Percentiles rank a stretch among this genome's conserved stretches.
Evolutionary conservation across 2,888 invertebrate species (phyloP).

Genomic region (Lasius fuliginosus): DNA sequence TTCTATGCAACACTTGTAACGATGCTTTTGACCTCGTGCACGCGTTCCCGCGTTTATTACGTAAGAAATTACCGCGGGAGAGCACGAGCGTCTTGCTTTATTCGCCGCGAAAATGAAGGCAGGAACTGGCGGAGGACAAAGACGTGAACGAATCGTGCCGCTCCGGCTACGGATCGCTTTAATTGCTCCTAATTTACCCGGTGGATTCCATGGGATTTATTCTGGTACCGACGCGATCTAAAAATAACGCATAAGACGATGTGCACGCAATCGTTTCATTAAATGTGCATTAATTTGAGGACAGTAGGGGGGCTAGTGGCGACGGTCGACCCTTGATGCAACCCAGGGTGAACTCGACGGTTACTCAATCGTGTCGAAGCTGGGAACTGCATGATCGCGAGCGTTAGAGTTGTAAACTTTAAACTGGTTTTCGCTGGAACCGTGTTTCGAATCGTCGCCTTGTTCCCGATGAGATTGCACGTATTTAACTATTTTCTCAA

Average conservation of each 20-base stretch:
- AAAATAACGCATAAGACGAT: slow-evolving; percentile 75
- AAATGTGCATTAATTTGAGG: slow-evolving; percentile 61
- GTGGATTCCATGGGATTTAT: slow-evolving; percentile 81
- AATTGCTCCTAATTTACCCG: slow-evolving; percentile 83
- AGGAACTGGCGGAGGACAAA: slow-evolving; percentile 66
- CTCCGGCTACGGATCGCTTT: slow-evolving; percentile 70
- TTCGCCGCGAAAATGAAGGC: slow-evolving; percentile 61
- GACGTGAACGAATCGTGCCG: slow-evolving; percentile 62
- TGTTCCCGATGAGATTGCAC: background rate
- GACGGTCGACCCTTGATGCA: slow-evolving; percentile 27
- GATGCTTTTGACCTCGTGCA: slow-evolving; percentile 67
- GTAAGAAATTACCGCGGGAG: slow-evolving; percentile 62
- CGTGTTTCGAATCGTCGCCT: background rate
- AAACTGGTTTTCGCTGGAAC: slow-evolving; percentile 4
- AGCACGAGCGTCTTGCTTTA: slow-evolving; percentile 46
- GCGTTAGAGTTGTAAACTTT: slow-evolving; percentile 16
- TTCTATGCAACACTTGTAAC: slow-evolving; percentile 51
- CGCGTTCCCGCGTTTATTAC: slow-evolving; percentile 76
- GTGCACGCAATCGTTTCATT: slow-evolving; percentile 67
- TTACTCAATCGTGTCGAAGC: slow-evolving; percentile 30
- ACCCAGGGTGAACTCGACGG: slow-evolving; percentile 34
- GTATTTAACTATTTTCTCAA: slow-evolving; percentile 1
- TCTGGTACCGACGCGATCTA: slow-evolving; percentile 74
- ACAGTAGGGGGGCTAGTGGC: background rate
- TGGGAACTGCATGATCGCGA: slow-evolving; percentile 35